Evolutionary conservation across 2,113 vertebrate genomes (phyloP).

Genomic region (Scophthalmus maximus): DNA sequence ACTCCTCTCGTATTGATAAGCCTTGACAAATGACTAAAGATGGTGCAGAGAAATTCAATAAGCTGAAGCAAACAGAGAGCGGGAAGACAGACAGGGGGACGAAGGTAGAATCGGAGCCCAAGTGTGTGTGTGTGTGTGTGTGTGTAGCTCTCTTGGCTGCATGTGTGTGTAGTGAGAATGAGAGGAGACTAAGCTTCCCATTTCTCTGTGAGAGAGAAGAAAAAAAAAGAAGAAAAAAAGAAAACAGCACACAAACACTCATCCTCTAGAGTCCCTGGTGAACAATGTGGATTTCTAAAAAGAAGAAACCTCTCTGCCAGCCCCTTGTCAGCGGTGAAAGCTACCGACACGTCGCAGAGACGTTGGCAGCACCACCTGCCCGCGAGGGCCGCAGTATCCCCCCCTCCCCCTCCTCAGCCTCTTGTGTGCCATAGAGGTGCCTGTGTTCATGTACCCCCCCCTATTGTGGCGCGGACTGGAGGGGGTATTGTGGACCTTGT

Average conservation of each 20-base stretch:
- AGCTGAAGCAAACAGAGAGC: slow-evolving; percentile 42
- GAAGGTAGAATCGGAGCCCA: slow-evolving; percentile 14
- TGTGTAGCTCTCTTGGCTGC: slow-evolving; percentile 5
- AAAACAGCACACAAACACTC: slow-evolving; percentile 65
- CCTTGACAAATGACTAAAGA: slow-evolving; percentile 59
- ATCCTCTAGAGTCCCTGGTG: slow-evolving; percentile 55
- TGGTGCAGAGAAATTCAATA: slow-evolving; percentile 43
- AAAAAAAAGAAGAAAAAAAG: slow-evolving; percentile 20
- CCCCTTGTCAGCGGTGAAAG: slow-evolving; percentile 72
- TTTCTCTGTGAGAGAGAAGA: slow-evolving; percentile 24
- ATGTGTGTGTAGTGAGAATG: slow-evolving; percentile 33
- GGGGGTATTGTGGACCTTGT: slow-evolving; percentile 81
- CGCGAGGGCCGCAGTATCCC: no score
- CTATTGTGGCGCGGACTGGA: slow-evolving; percentile 76
- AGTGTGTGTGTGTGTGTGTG: slow-evolving; percentile 23
- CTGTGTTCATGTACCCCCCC: slow-evolving; percentile 74
- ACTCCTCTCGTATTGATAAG: slow-evolving; percentile 67
- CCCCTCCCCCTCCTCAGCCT: slow-evolving; percentile 62
- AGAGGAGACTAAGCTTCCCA: slow-evolving; percentile 51
- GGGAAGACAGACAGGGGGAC: slow-evolving; percentile 10
- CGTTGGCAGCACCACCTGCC: slow-evolving; percentile 82
- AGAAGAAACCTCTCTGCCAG: slow-evolving; percentile 70
- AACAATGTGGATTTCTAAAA: slow-evolving; percentile 75
- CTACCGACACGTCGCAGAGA: slow-evolving; percentile 57
- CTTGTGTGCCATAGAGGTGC: slow-evolving; percentile 78